A percentile compares a stretch with the other conserved stretches of the same genome.
Conservation (phyloP, 2,888 invertebrate species). For the Portevinia maculata region DNA sequence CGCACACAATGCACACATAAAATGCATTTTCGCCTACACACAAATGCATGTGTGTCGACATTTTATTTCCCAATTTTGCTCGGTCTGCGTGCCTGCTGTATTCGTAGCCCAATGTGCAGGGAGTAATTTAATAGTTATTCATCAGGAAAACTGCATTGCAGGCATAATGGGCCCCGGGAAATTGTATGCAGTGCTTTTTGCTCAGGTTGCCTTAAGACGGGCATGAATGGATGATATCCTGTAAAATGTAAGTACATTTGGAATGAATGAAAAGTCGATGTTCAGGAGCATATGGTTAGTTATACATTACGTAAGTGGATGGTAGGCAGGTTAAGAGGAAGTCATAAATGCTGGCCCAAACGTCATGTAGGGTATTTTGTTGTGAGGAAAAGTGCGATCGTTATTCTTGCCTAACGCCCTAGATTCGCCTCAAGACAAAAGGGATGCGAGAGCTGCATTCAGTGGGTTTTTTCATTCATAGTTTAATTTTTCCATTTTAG, state of each 20-base stretch:
- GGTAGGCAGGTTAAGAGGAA: slow-evolving; percentile 25
- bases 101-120: slow-evolving; percentile 18
- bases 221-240: slow-evolving; percentile 55
- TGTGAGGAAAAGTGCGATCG: slow-evolving; percentile 30
- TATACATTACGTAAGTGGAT: background rate
- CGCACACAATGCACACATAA: no score
- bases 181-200: slow-evolving; percentile 63
- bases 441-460: background rate
- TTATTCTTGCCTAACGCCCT: background rate
- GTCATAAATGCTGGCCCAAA: slow-evolving; percentile 48
- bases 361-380: slow-evolving; percentile 24
- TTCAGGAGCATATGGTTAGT: slow-evolving; percentile 41
- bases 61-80: slow-evolving; percentile 50
- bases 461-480: background rate
- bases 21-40: slow-evolving; percentile 19
- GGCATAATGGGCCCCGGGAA: slow-evolving; percentile 70
- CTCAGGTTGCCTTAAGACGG: slow-evolving; percentile 2
- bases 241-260: slow-evolving; percentile 53
- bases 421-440: background rate
- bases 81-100: slow-evolving; percentile 12
- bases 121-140: slow-evolving; percentile 74
- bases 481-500: background rate
- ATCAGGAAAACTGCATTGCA: slow-evolving; percentile 73
- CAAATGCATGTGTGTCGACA: slow-evolving; percentile 37
- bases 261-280: slow-evolving; percentile 61